Evolutionary conservation across 1,140 invertebrate genomes (phyloP).

Genomic region (Phenacoccus solenopsis): DNA sequence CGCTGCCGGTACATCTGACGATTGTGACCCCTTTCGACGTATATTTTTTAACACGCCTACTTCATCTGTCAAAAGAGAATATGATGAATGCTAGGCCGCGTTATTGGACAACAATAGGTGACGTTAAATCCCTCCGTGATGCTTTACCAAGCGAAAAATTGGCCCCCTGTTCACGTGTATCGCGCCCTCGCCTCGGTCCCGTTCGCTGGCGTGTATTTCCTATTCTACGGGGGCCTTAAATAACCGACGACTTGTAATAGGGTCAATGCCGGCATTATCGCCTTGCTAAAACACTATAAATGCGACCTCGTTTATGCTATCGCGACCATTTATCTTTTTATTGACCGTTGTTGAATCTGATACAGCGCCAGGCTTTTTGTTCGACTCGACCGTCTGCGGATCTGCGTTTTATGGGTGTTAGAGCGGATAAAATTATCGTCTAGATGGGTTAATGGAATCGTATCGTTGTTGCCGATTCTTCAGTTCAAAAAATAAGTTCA

Average conservation of each 20-base stretch:
- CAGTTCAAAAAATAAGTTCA: no score
- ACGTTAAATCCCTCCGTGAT: conserved; percentile 11
- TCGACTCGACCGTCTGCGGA: background rate
- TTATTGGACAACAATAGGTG: conserved; percentile 17
- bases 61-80: conserved; percentile 18
- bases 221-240: background rate
- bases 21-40: background rate
- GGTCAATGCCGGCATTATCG: background rate
- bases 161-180: conserved; percentile 7
- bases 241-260: background rate
- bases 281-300: background rate
- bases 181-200: background rate
- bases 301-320: background rate
- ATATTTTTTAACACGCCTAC: conserved; percentile 7
- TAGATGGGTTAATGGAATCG: no score
- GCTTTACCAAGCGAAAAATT: conserved; percentile 17
- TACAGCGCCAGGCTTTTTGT: background rate
- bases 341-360: conserved; percentile 12
- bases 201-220: no score
- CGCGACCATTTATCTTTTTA: conserved; percentile 3
- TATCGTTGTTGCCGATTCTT: no score
- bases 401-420: no score
- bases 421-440: no score
- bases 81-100: conserved; percentile 8
- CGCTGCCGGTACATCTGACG: background rate